Conservation (phyloP, 35 echinoderm and acorn worm genomes). For the Strongylocentrotus purpuratus region DNA sequence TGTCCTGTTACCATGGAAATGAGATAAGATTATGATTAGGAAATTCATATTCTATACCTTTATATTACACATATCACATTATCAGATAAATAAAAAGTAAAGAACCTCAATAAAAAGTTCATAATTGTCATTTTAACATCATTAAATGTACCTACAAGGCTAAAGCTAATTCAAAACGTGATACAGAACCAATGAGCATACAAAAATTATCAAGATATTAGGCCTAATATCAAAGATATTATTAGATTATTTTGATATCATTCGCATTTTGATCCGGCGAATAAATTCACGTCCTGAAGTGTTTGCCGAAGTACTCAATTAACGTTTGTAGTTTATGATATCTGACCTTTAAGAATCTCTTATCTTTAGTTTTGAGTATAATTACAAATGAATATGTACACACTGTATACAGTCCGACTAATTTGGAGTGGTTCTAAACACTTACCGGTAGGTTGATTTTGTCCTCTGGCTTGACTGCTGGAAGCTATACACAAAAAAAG, state of each 20-base stretch:
- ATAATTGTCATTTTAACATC: not conserved
- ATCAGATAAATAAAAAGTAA: not conserved
- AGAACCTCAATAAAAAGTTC: not conserved
- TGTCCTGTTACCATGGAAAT: slow-evolving; percentile 59
- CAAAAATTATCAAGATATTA: not conserved
- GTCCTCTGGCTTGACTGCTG: slow-evolving; percentile 64
- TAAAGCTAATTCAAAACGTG: not conserved
- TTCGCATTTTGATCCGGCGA: not conserved
- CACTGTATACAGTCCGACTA: not conserved
- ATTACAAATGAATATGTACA: not conserved
- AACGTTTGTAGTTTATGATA: not conserved
- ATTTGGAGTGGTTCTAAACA: not conserved
- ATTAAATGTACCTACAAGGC: too few relatives aligned
- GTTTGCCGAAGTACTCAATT: not conserved
- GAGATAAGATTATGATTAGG: not conserved
- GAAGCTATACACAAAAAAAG: slow-evolving; percentile 50
- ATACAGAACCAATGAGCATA: not conserved
- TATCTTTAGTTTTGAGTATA: not conserved
- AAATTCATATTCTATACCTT: not conserved
- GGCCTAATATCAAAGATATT: too few relatives aligned
- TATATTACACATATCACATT: not conserved
- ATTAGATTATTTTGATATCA: not conserved
- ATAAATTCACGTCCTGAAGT: not conserved
- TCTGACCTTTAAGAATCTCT: not conserved
- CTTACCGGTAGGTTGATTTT: slow-evolving; percentile 92